A percentile compares a stretch with the other conserved stretches of the same genome.
Evolutionary conservation across 2,888 invertebrate genomes (phyloP).

Genomic region (Xestia xanthographa): DNA sequence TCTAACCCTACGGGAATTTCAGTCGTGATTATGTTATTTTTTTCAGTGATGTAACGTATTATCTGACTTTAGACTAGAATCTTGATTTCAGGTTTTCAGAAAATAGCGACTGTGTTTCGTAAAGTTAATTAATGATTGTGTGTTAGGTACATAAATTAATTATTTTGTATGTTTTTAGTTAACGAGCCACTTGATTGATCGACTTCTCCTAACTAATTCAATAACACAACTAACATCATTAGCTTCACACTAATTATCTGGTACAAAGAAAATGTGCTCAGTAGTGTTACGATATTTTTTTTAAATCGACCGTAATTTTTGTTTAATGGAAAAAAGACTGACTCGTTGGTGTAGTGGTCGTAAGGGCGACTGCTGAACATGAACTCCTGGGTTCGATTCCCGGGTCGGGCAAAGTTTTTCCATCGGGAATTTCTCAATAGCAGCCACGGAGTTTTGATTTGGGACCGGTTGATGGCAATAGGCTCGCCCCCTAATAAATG

Average conservation of each 20-base stretch:
- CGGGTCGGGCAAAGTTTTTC: too few species aligned
- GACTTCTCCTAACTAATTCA: conserved; percentile 32
- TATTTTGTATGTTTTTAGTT: conserved; percentile 48
- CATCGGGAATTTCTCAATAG: too few species aligned
- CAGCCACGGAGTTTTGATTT: too few species aligned
- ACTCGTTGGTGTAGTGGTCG: too few species aligned
- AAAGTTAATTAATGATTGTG: conserved; percentile 22
- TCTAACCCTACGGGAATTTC: background rate
- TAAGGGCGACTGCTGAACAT: too few species aligned
- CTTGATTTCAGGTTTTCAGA: background rate
- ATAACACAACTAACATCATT: conserved; percentile 25
- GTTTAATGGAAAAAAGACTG: background rate
- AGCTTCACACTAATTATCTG: conserved; percentile 21
- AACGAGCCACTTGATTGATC: conserved; percentile 47
- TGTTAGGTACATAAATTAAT: conserved; percentile 32
- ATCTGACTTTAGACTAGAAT: background rate
- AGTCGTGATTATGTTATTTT: background rate
- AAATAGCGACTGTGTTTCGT: background rate
- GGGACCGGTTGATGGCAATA: too few species aligned
- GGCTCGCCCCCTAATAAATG: too few species aligned
- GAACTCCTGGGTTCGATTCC: too few species aligned
- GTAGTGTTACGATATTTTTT: conserved; percentile 18
- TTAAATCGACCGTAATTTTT: conserved; percentile 6
- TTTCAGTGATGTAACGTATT: background rate
- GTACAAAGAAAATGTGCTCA: conserved; percentile 9